These are phyloP conservation scores for Potorous gilbertii DNA, from an alignment of 2,797 vertebrate genomes.

Conservation along the genomic window DNA sequence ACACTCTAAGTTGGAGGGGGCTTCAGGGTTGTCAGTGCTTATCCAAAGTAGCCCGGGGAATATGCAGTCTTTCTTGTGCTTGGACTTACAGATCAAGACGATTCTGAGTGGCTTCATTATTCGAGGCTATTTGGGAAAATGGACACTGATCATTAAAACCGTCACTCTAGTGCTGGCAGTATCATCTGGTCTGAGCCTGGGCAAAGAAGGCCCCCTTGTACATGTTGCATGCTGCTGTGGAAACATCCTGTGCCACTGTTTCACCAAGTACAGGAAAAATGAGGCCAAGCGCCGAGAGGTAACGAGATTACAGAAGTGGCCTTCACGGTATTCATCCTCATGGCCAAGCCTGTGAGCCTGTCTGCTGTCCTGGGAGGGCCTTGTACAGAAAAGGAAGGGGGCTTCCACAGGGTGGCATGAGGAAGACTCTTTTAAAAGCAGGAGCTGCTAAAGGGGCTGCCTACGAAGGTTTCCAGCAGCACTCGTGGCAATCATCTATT, in stretches of 20 bases:
- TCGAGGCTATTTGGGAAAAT: slow-evolving; percentile 97
- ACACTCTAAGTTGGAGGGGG: slow-evolving; percentile 21
- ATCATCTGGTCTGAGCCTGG: slow-evolving; percentile 95
- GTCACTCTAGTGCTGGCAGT: slow-evolving; percentile 96
- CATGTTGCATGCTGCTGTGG: slow-evolving; percentile 98
- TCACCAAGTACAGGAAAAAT: slow-evolving; percentile 97
- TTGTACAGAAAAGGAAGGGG: background rate
- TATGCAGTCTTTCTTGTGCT: slow-evolving; percentile 77
- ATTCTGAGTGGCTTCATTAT: slow-evolving; percentile 99
- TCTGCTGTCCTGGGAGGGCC: background rate
- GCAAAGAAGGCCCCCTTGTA: slow-evolving; percentile 97
- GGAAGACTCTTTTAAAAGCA: background rate
- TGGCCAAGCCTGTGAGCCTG: background rate
- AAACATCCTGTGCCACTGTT: slow-evolving; percentile 96
- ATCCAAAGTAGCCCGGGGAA: slow-evolving; percentile 45
- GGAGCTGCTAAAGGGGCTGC: background rate
- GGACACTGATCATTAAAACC: slow-evolving; percentile 97
- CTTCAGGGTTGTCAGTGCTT: slow-evolving; percentile 29
- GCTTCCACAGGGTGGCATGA: background rate
- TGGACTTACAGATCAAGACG: slow-evolving; percentile 94
- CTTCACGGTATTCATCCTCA: background rate
- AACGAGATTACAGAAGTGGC: background rate
- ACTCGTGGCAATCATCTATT: background rate
- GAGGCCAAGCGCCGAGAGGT: slow-evolving; percentile 98
- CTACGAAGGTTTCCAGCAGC: background rate